A percentile compares a stretch with the other conserved stretches of the same genome.
Conservation (phyloP, 1,140 invertebrate genomes). For the Pteromalus puparum region DNA sequence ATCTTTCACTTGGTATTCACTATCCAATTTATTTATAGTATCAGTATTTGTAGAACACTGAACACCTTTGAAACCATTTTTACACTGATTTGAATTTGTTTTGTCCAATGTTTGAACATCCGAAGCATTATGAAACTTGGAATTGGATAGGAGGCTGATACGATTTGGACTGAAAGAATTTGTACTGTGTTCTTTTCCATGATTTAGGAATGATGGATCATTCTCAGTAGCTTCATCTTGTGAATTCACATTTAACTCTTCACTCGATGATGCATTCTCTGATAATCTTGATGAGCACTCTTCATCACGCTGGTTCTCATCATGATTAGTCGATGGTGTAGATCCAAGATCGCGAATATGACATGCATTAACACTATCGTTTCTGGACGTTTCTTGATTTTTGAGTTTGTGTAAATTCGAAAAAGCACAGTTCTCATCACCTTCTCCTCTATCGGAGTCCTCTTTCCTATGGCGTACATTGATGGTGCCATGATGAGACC, state of each 20-base stretch:
- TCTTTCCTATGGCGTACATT: constrained; percentile 64
- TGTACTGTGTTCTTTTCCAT: constrained; percentile 50
- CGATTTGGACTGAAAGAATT: constrained; percentile 47
- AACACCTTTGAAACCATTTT: constrained; percentile 50
- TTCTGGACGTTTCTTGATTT: constrained; percentile 56
- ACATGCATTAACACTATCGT: constrained; percentile 50
- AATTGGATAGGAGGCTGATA: constrained; percentile 33
- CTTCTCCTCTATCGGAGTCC: constrained; percentile 63
- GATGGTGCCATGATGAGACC: constrained; percentile 40
- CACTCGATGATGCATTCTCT: constrained; percentile 27
- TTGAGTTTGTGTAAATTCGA: constrained; percentile 60
- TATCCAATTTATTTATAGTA: constrained; percentile 40
- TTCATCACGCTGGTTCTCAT: constrained; percentile 12
- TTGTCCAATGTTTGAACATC: constrained; percentile 39
- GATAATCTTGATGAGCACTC: constrained; percentile 32
- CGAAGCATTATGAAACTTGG: constrained; percentile 41
- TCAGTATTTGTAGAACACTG: constrained; percentile 46
- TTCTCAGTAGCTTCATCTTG: constrained; percentile 36
- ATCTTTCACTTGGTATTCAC: constrained; percentile 45
- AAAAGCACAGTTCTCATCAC: constrained; percentile 60
- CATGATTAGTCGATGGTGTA: constrained; percentile 38
- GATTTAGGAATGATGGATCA: constrained; percentile 32
- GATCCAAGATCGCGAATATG: constrained; percentile 50
- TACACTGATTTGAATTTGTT: constrained; percentile 46
- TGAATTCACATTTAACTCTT: constrained; percentile 30